phyloP scores from a whole-genome alignment of 2,888 invertebrate genomes.

The Oxyteleia sp. region DNA sequence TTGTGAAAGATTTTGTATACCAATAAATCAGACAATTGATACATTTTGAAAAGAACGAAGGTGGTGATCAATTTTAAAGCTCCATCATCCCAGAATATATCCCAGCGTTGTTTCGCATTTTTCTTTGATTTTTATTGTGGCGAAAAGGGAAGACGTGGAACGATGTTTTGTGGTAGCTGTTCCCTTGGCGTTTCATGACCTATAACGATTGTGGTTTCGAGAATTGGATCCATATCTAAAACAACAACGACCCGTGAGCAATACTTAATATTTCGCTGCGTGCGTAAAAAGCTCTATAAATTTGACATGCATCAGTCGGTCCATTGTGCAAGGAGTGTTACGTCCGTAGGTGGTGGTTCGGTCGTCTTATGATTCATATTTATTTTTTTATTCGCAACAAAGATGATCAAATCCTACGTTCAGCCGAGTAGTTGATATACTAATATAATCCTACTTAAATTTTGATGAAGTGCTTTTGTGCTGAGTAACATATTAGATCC shows the following conservation, averaged over 20 bases:
- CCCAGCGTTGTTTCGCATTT: slow-evolving; percentile 22
- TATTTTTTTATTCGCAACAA: slow-evolving; percentile 83
- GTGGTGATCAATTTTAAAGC: too few species aligned
- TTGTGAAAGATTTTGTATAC: too few species aligned
- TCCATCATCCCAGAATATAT: too few species aligned
- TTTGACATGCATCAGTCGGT: slow-evolving; percentile 61
- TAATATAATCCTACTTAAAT: slow-evolving; percentile 38
- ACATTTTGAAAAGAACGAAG: too few species aligned
- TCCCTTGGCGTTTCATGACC: slow-evolving; percentile 42
- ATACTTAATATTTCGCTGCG: slow-evolving; percentile 52
- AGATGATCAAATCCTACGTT: slow-evolving; percentile 42
- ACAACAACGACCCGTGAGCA: slow-evolving; percentile 36
- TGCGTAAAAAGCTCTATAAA: slow-evolving; percentile 36
- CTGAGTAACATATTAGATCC: slow-evolving; percentile 39
- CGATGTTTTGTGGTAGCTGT: slow-evolving; percentile 46
- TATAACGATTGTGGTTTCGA: slow-evolving; percentile 61
- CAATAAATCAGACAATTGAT: too few species aligned
- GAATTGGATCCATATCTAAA: slow-evolving; percentile 57
- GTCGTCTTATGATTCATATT: slow-evolving; percentile 84
- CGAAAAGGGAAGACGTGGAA: slow-evolving; percentile 29
- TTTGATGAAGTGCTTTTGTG: slow-evolving; percentile 31
- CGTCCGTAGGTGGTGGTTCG: slow-evolving; percentile 79
- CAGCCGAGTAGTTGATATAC: slow-evolving; percentile 19
- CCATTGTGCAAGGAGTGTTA: slow-evolving; percentile 34
- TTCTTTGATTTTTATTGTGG: slow-evolving; percentile 18